Evolutionary conservation across 2,797 vertebrate species (phyloP).

Genomic region (Phalanger gymnotis): DNA sequence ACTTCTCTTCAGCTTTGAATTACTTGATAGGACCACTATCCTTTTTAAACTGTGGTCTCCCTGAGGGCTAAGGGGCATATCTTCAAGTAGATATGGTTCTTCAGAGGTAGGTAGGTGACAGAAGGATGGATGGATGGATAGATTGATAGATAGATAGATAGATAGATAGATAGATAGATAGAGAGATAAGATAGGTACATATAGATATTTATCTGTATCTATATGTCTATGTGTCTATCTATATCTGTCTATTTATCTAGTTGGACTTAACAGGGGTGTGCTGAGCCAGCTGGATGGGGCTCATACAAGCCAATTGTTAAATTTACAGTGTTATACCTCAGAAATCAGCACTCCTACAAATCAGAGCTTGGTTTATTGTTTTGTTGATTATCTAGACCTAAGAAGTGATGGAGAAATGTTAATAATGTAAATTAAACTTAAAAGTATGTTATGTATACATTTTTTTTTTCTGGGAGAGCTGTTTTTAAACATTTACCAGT

Average conservation of each 20-base stretch:
- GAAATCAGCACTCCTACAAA: neutral
- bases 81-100: neutral
- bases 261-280: neutral
- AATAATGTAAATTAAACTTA: neutral
- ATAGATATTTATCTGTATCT: neutral
- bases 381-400: neutral
- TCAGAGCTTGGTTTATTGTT: neutral
- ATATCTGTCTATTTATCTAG: neutral
- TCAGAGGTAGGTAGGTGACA: neutral
- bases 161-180: too few relatives aligned
- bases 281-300: neutral
- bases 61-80: neutral
- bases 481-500: neutral
- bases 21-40: neutral
- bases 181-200: neutral
- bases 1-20: neutral
- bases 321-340: neutral
- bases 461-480: neutral
- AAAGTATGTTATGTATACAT: neutral
- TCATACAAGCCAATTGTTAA: neutral
- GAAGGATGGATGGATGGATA: too few relatives aligned
- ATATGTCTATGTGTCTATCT: too few relatives aligned
- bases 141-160: too few relatives aligned
- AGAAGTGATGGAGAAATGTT: neutral
- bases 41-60: neutral